Base-by-base conservation (phyloP, 2,113 vertebrate genomes). In the Aleadryas rufinucha region DNA sequence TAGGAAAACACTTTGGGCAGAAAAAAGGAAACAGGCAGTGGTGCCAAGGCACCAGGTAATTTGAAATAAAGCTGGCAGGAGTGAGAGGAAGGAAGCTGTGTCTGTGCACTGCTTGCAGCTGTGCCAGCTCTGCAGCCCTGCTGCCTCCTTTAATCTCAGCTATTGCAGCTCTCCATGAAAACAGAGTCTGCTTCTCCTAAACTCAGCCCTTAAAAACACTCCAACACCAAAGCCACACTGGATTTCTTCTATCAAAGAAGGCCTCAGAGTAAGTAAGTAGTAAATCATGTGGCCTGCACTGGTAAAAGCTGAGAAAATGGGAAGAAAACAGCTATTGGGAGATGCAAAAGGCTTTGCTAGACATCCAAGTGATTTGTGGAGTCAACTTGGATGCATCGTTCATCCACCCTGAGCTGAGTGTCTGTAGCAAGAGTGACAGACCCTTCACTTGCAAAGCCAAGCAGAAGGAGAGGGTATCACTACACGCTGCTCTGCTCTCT, bases 21-120 rank as follows among this genome's bases (percentile, higher is more conserved):
- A 27, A 42, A 42, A 71, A 69, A 15, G 6, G 31, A 35, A 86
- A 26, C 12, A 49, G 42, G 10, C 6, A 12, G 70, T 12, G 52
- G 37, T 81, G 50, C 59, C 31, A 70, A 70, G 35, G 64, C 33
- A 84, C 4, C 72, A 77, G 50, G 53, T 80, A 77, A 80, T 83
- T 47, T 66, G 42, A 81, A 94, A 92, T 96, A 81, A 91, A 94
- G 91, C 80, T 63, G 79, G 76, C 81, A 80, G 77, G 84, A 96
- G 52, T 3, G 16, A 75, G 54, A 87, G 70, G 69, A 92, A 87
- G 75, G 65, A 52, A 82, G 80, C 82, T 76, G 78, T 64, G 72
- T 22, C 77, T 3, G 1, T 11, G 6, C 5, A 2, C 61, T 84
- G 85, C 68, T 56, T 0, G 0, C 12, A 56, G 81, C 79, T 61